Percentiles rank a stretch among this genome's conserved stretches.
These are phyloP conservation scores for Entosphenus tridentatus DNA, from an alignment of 2,113 vertebrate species.

Conservation along the genomic window DNA sequence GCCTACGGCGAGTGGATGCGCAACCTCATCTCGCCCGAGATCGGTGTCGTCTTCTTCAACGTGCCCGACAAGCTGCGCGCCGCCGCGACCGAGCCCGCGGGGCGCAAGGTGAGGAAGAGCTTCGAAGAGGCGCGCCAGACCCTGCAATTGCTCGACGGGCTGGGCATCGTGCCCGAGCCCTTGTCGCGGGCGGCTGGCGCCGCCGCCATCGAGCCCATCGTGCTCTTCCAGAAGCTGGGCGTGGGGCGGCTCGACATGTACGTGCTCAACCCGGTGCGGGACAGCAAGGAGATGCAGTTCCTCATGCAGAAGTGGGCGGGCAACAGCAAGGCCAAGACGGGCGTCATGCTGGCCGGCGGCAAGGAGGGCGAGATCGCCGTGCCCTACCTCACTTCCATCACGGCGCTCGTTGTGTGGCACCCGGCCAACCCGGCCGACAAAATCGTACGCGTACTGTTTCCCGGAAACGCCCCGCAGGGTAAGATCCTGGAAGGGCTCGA, in stretches of 20 bases:
- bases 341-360: constrained; percentile 57
- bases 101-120: constrained; percentile 69
- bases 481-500: constrained; percentile 93
- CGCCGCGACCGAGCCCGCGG: constrained; percentile 34
- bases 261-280: constrained; percentile 75
- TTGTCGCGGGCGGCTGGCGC: constrained; percentile 65
- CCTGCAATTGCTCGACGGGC: constrained; percentile 62
- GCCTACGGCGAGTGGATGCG: constrained; percentile 81
- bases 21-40: constrained; percentile 83
- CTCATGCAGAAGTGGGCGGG: constrained; percentile 98
- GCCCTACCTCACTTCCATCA: constrained; percentile 87
- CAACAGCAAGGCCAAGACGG: constrained; percentile 95
- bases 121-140: constrained; percentile 83
- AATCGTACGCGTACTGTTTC: constrained; percentile 84
- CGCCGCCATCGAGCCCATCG: constrained; percentile 60
- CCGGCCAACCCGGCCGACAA: constrained; percentile 74
- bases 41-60: constrained; percentile 89
- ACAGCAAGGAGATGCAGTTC: constrained; percentile 99
- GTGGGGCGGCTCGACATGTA: constrained; percentile 95
- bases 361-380: constrained; percentile 97
- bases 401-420: constrained; percentile 84
- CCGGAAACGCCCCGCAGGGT: constrained; percentile 90
- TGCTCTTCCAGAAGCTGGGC: constrained; percentile 87
- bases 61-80: constrained; percentile 72
- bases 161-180: constrained; percentile 71